These are phyloP conservation scores for Chaunax sp. DNA, from an alignment of 2,797 vertebrate species.

Conservation along the genomic window DNA sequence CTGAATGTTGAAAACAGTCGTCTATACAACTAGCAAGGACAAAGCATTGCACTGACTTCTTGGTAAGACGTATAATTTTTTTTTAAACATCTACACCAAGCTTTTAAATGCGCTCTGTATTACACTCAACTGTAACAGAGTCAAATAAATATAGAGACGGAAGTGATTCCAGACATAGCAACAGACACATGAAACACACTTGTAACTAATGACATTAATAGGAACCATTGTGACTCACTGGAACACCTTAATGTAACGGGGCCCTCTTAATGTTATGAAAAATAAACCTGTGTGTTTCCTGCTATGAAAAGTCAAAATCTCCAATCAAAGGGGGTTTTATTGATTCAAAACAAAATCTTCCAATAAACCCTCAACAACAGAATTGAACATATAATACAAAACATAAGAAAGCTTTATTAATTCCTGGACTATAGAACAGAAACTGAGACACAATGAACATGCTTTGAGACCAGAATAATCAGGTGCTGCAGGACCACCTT, in stretches of 20 bases:
- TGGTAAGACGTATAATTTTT: too few relatives aligned
- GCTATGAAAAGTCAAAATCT: background rate
- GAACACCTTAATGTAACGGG: background rate
- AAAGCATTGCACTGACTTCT: background rate
- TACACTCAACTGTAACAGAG: too few relatives aligned
- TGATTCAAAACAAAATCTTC: conserved; percentile 6
- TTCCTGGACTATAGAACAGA: conserved; percentile 7
- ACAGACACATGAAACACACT: background rate
- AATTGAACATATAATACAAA: background rate
- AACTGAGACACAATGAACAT: background rate
- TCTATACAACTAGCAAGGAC: too few relatives aligned
- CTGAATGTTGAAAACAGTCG: too few relatives aligned
- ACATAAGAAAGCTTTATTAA: background rate
- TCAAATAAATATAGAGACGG: background rate
- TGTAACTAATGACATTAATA: conserved; percentile 6
- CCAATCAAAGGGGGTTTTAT: background rate
- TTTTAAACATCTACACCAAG: too few relatives aligned
- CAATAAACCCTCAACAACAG: conserved; percentile 1
- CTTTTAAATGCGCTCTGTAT: too few relatives aligned
- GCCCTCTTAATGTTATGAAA: background rate
- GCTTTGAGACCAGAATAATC: background rate
- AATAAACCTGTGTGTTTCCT: background rate
- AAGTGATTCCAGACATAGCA: background rate
- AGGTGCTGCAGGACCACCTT: background rate
- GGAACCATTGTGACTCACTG: background rate